A percentile compares a stretch with the other conserved stretches of the same genome.
Conservation (phyloP, 2,113 vertebrate genomes). For the Etheostoma spectabile region DNA sequence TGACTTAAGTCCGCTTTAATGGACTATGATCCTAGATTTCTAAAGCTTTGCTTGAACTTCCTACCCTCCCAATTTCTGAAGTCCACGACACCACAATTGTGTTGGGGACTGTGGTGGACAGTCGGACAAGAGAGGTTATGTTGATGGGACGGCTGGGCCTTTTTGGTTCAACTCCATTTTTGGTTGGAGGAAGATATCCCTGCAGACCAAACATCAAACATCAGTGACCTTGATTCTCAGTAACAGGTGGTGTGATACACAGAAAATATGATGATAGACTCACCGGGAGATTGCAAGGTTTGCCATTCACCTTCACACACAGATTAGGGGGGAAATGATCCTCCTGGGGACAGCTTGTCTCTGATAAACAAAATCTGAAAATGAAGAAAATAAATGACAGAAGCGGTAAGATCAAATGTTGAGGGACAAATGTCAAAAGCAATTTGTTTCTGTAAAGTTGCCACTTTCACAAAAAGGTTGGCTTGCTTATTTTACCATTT, state of each 20-base stretch:
- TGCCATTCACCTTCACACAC: constrained; percentile 98
- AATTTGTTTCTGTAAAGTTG: constrained; percentile 29
- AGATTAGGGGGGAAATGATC: constrained; percentile 99
- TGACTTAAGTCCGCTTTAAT: constrained; percentile 1
- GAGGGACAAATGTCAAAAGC: constrained; percentile 17
- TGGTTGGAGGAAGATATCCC: constrained; percentile 99
- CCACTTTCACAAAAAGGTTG: constrained; percentile 43
- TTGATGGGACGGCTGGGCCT: constrained; percentile 98
- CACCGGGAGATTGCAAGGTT: constrained; percentile 98
- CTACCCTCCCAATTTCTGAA: constrained; percentile 97
- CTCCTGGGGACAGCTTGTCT: constrained; percentile 99
- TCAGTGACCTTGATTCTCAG: neutral
- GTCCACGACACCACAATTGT: constrained; percentile 99
- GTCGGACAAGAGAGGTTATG: constrained; percentile 96
- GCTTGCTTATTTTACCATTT: constrained; percentile 58
- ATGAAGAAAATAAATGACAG: constrained; percentile 16
- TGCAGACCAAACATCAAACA: constrained; percentile 61
- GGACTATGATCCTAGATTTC: neutral
- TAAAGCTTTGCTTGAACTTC: constrained; percentile 29
- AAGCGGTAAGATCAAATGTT: neutral
- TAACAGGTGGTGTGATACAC: neutral
- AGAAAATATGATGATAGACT: constrained; percentile 74
- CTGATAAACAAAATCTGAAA: constrained; percentile 98
- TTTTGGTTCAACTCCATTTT: constrained; percentile 99
- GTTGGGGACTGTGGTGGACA: constrained; percentile 98